Percentiles rank a stretch among this genome's conserved stretches.
Conservation (phyloP, 2,888 invertebrate species). For the Linnaemya vulpina region DNA sequence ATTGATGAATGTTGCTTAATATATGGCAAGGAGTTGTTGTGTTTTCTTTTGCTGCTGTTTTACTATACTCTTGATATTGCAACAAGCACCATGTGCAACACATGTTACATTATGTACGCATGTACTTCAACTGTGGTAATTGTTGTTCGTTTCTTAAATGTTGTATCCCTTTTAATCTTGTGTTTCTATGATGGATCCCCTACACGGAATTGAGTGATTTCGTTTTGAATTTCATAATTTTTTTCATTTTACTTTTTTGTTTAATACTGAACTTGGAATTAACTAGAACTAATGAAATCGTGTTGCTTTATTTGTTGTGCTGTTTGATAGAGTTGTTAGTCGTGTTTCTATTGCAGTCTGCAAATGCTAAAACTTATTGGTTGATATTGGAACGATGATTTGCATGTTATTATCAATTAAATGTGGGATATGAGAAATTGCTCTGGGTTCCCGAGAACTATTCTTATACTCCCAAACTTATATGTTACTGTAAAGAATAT, state of each 20-base stretch:
- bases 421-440: no score
- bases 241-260: no score
- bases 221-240: background rate
- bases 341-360: background rate
- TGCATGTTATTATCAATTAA: no score
- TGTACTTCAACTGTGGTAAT: slow-evolving; percentile 66
- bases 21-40: slow-evolving; percentile 43
- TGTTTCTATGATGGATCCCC: background rate
- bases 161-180: slow-evolving; percentile 71
- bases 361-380: no score
- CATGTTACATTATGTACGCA: slow-evolving; percentile 61
- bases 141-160: slow-evolving; percentile 55
- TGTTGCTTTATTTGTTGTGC: no score
- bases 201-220: slow-evolving; percentile 21
- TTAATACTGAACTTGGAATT: no score
- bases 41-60: slow-evolving; percentile 45
- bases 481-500: no score
- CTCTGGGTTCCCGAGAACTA: no score
- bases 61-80: slow-evolving; percentile 33
- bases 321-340: background rate
- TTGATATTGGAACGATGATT: no score
- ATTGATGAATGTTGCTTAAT: slow-evolving; percentile 78
- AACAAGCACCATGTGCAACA: slow-evolving; percentile 64
- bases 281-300: no score
- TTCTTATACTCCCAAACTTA: no score